These are phyloP conservation scores for Scaptodrosophila latifasciaeformis DNA, from an alignment of 2,888 invertebrate species.

Conservation along the genomic window DNA sequence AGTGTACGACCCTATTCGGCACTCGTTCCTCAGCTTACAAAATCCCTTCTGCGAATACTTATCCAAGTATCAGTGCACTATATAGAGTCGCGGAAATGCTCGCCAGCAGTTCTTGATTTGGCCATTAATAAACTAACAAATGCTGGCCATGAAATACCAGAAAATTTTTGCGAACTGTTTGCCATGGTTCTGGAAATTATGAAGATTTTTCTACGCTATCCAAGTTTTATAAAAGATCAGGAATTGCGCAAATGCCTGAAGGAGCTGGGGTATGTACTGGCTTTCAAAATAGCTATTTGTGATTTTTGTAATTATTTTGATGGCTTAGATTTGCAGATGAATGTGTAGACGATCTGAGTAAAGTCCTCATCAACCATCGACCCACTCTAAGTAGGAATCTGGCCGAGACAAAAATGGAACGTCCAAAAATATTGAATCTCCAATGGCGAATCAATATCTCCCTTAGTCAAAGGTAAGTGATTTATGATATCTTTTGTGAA, in stretches of 20 bases:
- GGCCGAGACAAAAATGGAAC: conserved; percentile 73
- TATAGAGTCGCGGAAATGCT: conserved; percentile 73
- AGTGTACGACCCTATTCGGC: conserved; percentile 70
- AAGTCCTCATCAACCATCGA: conserved; percentile 76
- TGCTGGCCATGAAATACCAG: conserved; percentile 73
- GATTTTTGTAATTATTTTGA: not conserved
- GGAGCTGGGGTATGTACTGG: conserved; percentile 72
- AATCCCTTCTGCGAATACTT: conserved; percentile 73
- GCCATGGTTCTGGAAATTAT: conserved; percentile 76
- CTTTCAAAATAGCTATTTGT: not conserved
- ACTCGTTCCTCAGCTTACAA: conserved; percentile 71
- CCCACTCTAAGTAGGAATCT: conserved; percentile 72
- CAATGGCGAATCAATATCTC: conserved; percentile 77
- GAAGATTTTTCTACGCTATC: conserved; percentile 75
- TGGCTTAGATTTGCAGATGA: conserved; percentile 74
- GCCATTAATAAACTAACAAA: conserved; percentile 73
- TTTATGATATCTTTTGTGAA: not conserved
- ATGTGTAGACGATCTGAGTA: conserved; percentile 76
- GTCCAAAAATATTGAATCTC: conserved; percentile 73
- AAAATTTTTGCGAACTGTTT: conserved; percentile 76
- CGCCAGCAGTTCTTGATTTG: conserved; percentile 73
- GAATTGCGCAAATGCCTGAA: conserved; percentile 76
- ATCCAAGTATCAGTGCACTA: conserved; percentile 75
- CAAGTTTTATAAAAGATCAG: conserved; percentile 75
- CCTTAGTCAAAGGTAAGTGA: conserved; percentile 75